Base-by-base conservation (phyloP, 1,140 invertebrate species). In the Stegodyphus mimosarum region DNA sequence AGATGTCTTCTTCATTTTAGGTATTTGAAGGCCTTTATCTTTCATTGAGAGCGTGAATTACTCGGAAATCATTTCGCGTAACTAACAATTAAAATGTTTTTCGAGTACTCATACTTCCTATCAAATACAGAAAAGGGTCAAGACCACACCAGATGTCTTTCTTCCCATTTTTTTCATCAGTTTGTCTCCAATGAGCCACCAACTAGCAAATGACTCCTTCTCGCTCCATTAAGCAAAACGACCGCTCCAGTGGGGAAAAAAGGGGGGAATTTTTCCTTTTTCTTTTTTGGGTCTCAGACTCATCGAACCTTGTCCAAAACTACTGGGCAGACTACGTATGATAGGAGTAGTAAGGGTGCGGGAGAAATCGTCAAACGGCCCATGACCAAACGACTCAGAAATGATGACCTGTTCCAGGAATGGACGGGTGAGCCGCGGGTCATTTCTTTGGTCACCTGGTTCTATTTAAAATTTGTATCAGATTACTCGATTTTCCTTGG, bases 201-300 rank as follows among this genome's bases (percentile, higher is more conserved):
- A 69, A 78, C 49, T n/a, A 67, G 64, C 64, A 80, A 80, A 80
- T 80, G 77, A 80, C 67, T 80, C 66, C 60, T 80, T 70, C 33
- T 60, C 77, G 77, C 77, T 80, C 77, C 77, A 80, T 80, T 80
- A 80, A 70, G 77, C 77, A 71, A 71, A 78, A 52, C 76, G 60
- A 64, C n/a, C 49, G 48, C 52, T 55, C 18, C 53, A 50, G 33
- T 50, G 15, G 53, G 77, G 64, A 17, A 33, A 33, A 17, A 18
- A 79, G 52, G 17, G 15, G 15, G 49, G 50, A 67, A 66, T 49
- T 60, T 60, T 60, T 60, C 5, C 15, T 1, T 4, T 15, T 60
- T 60, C 15, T 60, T 60, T n/a, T 18, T 13, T 18, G 51, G 17
- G 51, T 52, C 50, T 64, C 18, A 11, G 9, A 80, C 17, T 60